Evolutionary conservation across 2,888 invertebrate genomes (phyloP), one percentile per base, ranked within the genome.

Genomic region (Chironomus riparius): DNA sequence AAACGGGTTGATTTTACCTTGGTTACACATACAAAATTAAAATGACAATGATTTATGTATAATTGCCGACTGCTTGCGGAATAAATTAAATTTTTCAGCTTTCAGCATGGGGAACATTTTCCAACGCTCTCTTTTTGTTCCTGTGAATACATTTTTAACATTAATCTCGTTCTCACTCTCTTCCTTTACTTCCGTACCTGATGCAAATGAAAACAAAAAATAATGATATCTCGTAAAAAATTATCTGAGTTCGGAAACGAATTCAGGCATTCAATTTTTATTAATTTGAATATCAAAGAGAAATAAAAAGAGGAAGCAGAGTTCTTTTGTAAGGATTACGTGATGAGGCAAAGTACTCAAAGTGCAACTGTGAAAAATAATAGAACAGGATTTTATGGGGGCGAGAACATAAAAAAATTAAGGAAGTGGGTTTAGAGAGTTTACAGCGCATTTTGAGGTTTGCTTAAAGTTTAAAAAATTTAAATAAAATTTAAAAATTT

Each of bases 1-100:
- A 21, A 71, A 56, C n/a, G 56, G 24, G 56, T 13, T 62, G 72
- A 18, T 72, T 72, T 72, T 56, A n/a, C 38, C n/a, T 68, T 38
- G 10, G 12, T 18, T 12, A 47, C 5, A 15, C 47, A 18, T 21
- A 15, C 18, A 28, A 28, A 21, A 65, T 47, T 74, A 22, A 74
- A 74, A 74, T 68, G 74, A 74, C 74, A 74, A 74, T 74, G 74
- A 74, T 74, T 74, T 74, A 74, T 74, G 68, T 62, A 61, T 74
- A 74, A 74, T 72, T 74, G 74, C 68, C 47, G 47, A 65, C 47
- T 74, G 65, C 28, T 65, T 74, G 47, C 7, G 74, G 68, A 68
- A 68, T 68, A 47, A 68, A 68, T 68, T 68, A 47, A 68, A 68
- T 38, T 38, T 38, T 38, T 2, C 38, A 38, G 38, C 38, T 38